Conservation (phyloP, 1,140 invertebrate genomes). For the Brevipalpus yothersi region DNA sequence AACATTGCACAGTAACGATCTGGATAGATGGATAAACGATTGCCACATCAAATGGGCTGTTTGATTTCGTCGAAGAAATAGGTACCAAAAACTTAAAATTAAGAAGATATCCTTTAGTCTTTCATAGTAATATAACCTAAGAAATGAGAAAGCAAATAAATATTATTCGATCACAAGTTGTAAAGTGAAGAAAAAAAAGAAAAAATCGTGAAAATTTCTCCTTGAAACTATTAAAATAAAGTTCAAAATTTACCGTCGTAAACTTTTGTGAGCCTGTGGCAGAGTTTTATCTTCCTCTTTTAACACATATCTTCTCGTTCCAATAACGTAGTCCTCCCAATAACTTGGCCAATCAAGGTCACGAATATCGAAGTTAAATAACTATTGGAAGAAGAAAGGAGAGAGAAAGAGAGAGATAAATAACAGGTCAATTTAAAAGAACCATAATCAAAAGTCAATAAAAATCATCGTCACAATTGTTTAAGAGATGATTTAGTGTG, state of each 20-base stretch:
- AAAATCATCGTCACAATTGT: no score
- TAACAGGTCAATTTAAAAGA: no score
- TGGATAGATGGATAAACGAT: neutral
- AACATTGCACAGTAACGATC: neutral
- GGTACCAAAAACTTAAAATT: conserved; percentile 1
- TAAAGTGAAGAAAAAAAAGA: neutral
- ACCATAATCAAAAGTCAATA: no score
- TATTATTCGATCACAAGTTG: neutral
- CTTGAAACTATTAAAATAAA: neutral
- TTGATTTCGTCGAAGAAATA: neutral
- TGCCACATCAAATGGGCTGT: neutral
- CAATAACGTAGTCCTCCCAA: conserved; percentile 41
- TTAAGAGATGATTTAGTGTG: no score
- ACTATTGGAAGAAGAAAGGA: conserved; percentile 10
- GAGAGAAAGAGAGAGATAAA: neutral
- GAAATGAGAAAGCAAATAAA: neutral
- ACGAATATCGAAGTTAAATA: conserved; percentile 42
- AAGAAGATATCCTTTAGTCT: conserved; percentile 1
- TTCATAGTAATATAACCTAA: conserved; percentile 1
- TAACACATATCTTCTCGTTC: conserved; percentile 44
- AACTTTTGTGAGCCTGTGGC: conserved; percentile 31
- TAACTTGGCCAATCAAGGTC: conserved; percentile 38
- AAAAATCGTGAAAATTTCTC: neutral
- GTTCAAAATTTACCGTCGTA: conserved; percentile 18
- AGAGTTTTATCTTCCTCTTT: conserved; percentile 54